phyloP scores from a whole-genome alignment of 2,113 vertebrate genomes.

The Eulacestoma nigropectus region DNA sequence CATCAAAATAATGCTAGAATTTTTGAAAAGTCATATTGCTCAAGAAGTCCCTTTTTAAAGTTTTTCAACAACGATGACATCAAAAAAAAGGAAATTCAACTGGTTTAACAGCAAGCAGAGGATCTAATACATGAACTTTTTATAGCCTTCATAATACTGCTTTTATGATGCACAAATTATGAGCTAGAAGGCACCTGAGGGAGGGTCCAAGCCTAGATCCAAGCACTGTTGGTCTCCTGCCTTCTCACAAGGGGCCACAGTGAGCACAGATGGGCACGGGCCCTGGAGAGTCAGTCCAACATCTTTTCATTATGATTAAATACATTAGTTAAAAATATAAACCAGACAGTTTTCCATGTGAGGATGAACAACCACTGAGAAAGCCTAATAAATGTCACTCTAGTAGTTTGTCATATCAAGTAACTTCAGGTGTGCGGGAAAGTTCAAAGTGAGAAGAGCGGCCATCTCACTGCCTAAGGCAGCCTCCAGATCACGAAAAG shows the following conservation, averaged over 20 bases:
- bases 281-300: background rate
- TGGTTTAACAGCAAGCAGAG: background rate
- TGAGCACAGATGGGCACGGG: fast-evolving
- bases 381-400: background rate
- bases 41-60: background rate
- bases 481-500: background rate
- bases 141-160: background rate
- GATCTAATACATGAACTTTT: background rate
- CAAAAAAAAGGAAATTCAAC: background rate
- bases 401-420: background rate
- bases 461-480: background rate
- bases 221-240: background rate
- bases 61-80: background rate
- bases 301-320: background rate
- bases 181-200: background rate
- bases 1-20: background rate
- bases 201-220: background rate
- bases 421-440: background rate
- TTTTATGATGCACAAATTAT: background rate
- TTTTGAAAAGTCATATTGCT: background rate
- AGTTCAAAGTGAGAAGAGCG: background rate
- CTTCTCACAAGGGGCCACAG: background rate
- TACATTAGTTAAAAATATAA: background rate
- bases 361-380: background rate
- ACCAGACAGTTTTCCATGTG: background rate